Evolutionary conservation across 2,888 invertebrate species (phyloP).

Genomic region (Eupithecia inturbata): DNA sequence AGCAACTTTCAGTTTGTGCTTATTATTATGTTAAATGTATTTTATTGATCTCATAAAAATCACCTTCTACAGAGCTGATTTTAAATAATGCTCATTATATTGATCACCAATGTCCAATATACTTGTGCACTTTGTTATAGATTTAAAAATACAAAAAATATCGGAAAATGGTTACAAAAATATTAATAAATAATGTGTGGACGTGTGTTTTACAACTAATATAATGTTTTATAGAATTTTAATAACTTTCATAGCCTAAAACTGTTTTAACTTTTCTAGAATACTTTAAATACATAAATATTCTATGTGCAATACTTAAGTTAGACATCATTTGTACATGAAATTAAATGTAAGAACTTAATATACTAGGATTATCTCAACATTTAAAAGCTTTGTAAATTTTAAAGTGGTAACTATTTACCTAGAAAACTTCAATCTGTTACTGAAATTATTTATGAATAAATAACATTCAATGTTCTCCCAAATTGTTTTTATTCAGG

Average conservation of each 20-base stretch:
- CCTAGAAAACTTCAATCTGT: conserved; percentile 61
- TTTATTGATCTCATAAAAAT: conserved; percentile 71
- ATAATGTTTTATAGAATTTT: conserved; percentile 45
- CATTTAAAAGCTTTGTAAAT: conserved; percentile 62
- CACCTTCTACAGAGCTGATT: conserved; percentile 53
- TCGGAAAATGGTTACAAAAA: conserved; percentile 52
- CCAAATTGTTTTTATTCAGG: conserved; percentile 40
- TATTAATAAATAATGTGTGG: conserved; percentile 48
- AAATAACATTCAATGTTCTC: conserved; percentile 69
- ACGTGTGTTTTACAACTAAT: conserved; percentile 51
- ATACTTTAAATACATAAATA: conserved; percentile 41
- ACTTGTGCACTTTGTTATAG: conserved; percentile 25
- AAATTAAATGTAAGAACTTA: conserved; percentile 28
- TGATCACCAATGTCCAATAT: conserved; percentile 51
- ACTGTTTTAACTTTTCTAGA: conserved; percentile 59
- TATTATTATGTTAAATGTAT: conserved; percentile 46
- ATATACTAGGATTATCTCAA: conserved; percentile 46
- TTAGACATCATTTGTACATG: conserved; percentile 33
- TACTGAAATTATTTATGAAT: conserved; percentile 75
- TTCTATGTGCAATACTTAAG: conserved; percentile 43
- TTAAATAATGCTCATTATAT: conserved; percentile 46
- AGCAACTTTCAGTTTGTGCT: conserved; percentile 60
- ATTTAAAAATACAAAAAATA: conserved; percentile 47
- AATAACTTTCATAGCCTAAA: conserved; percentile 47
- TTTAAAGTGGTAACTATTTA: conserved; percentile 54